Percentiles rank a stretch among this genome's conserved stretches.
Conservation (phyloP, 1,140 invertebrate species). For the Drosophila ironensis region DNA sequence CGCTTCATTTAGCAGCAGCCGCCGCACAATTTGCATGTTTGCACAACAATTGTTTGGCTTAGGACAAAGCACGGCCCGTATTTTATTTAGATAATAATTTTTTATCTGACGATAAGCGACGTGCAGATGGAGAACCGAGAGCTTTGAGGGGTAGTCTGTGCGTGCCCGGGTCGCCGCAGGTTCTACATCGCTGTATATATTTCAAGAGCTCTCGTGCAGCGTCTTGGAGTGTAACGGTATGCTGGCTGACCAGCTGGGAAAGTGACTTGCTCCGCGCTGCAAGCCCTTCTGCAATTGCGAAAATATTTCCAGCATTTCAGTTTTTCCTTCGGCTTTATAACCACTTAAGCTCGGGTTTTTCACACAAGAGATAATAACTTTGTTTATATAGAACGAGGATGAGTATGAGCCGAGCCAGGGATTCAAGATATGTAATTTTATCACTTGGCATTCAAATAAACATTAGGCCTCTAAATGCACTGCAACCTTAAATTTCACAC, state of each 20-base stretch:
- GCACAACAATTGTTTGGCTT: constrained; percentile 77
- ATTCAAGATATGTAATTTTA: too few relatives aligned
- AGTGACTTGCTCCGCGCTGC: too few relatives aligned
- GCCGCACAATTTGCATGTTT: constrained; percentile 79
- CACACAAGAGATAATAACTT: too few relatives aligned
- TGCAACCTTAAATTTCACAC: too few relatives aligned
- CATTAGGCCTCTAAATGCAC: neutral
- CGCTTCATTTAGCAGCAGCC: constrained; percentile 70
- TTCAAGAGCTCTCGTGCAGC: constrained; percentile 27
- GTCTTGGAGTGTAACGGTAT: constrained; percentile 32
- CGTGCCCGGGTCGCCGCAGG: constrained; percentile 34
- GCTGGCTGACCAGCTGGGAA: constrained; percentile 42
- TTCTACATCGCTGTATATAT: constrained; percentile 16
- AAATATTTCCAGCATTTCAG: too few relatives aligned
- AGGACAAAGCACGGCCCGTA: constrained; percentile 64
- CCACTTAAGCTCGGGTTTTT: too few relatives aligned
- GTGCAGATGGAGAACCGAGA: neutral
- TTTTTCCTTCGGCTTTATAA: too few relatives aligned
- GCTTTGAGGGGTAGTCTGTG: constrained; percentile 21
- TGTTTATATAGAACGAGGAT: too few relatives aligned
- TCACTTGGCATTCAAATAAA: too few relatives aligned
- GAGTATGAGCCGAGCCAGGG: too few relatives aligned
- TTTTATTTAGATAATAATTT: constrained; percentile 76
- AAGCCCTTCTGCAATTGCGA: too few relatives aligned
- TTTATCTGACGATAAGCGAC: constrained; percentile 71